Evolutionary conservation across 2,888 invertebrate species (phyloP), one percentile per base, ranked within the genome.

Genomic region (Drosophila suboccidentalis): DNA sequence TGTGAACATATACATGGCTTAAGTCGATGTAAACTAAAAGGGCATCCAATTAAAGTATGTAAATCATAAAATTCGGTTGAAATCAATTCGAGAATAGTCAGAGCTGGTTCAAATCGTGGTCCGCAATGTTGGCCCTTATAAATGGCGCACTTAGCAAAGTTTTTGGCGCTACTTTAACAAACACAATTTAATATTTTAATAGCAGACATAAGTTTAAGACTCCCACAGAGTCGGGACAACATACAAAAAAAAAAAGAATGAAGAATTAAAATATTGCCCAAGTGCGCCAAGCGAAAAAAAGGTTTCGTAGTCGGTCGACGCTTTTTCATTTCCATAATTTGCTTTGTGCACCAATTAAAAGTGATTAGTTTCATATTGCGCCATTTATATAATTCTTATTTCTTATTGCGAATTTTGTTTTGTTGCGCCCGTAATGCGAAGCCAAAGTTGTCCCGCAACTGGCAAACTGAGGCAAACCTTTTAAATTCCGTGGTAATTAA

Each of bases 291-390:
- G 53, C 15, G 36, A 36, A 38, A 38, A 63, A 78, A 82, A 71
- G 77, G 83, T 75, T 82, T 78, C 39, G 26, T 32, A 59, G 58
- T 54, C 34, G 57, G 19, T 57, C 38, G 58, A 44, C 55, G 55
- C 55, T 64, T 73, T 78, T 71, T 78, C 75, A 71, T 82, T 71
- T 72, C 66, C 82, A 75, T 72, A 72, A 82, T 77, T 75, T 67
- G 73, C 83, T 71, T 87, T 85, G 80, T 71, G 71, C 71, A 74
- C 73, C 88, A 87, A 86, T 86, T 87, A 89, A 85, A 87, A 78
- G 75, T 87, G 90, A 87, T 86, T 88, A 86, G 86, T 80, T 80
- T 87, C 75, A 71, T 82, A 87, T 88, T 89, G 88, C 80, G 76
- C 59, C 73, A 80, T 84, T 82, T 81, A 81, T 77, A 84, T 67